phyloP scores from a whole-genome alignment of 2,888 invertebrate genomes.

The Petrolisthes cinctipes region DNA sequence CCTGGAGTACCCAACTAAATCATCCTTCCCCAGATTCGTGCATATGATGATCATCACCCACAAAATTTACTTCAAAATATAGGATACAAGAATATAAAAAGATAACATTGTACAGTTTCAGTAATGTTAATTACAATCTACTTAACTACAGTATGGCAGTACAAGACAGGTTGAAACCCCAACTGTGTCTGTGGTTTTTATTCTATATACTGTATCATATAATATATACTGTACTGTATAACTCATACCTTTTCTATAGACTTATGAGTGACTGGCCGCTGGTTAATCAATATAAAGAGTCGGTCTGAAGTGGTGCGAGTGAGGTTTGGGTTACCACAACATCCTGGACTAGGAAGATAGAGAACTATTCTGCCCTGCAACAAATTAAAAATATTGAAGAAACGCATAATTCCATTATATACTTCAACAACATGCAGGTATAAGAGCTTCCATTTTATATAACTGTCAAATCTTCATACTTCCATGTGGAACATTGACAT shows the following conservation, averaged over 20 bases:
- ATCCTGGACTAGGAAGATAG: conserved; percentile 35
- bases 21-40: neutral
- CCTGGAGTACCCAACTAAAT: neutral
- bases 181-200: neutral
- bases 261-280: conserved; percentile 73
- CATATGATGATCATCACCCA: neutral
- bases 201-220: neutral
- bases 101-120: no score
- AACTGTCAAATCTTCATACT: neutral
- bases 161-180: no score
- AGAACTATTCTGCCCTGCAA: conserved; percentile 31
- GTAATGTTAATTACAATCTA: no score
- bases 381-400: neutral
- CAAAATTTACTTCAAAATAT: neutral
- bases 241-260: conserved; percentile 73
- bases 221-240: neutral
- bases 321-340: conserved; percentile 32
- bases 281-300: conserved; percentile 73
- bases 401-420: neutral
- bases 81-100: neutral
- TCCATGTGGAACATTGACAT: neutral
- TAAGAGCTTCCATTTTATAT: neutral
- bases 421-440: neutral
- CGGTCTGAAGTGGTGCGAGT: conserved; percentile 67
- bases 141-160: no score